Evolutionary conservation across 2,888 invertebrate genomes (phyloP).

Genomic region (Blera fallax): DNA sequence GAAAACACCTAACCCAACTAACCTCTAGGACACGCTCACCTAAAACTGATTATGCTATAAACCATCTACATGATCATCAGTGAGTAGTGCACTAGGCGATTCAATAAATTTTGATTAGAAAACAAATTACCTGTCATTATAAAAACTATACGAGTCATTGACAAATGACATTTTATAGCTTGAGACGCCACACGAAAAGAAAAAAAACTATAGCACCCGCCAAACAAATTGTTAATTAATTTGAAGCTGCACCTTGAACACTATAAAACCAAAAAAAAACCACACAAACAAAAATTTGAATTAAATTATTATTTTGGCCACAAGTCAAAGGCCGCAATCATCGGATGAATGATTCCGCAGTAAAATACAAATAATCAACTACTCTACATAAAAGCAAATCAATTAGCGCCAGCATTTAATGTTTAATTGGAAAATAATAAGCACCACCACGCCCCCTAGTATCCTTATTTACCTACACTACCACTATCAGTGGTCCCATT

Average conservation of each 20-base stretch:
- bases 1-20: background rate
- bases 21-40: background rate
- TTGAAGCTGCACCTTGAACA: constrained; percentile 8
- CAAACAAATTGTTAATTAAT: constrained; percentile 30
- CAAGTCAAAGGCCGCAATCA: constrained; percentile 51
- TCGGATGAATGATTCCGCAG: constrained; percentile 29
- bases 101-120: constrained; percentile 67
- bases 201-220: constrained; percentile 21
- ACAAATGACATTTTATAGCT: constrained; percentile 77
- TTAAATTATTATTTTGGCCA: constrained; percentile 58
- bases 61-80: constrained; percentile 1
- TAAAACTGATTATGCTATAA: constrained; percentile 1
- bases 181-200: constrained; percentile 35
- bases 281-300: constrained; percentile 4
- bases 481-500: background rate
- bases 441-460: background rate
- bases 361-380: constrained; percentile 32
- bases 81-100: background rate
- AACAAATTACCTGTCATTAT: constrained; percentile 63
- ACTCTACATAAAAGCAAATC: constrained; percentile 35
- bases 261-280: background rate
- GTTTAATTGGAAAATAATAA: constrained; percentile 54
- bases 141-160: constrained; percentile 78
- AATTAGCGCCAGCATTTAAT: constrained; percentile 30
- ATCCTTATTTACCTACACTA: background rate